Evolutionary conservation across 2,797 vertebrate genomes (phyloP).

Genomic region (Poeciliopsis paucimaculata): DNA sequence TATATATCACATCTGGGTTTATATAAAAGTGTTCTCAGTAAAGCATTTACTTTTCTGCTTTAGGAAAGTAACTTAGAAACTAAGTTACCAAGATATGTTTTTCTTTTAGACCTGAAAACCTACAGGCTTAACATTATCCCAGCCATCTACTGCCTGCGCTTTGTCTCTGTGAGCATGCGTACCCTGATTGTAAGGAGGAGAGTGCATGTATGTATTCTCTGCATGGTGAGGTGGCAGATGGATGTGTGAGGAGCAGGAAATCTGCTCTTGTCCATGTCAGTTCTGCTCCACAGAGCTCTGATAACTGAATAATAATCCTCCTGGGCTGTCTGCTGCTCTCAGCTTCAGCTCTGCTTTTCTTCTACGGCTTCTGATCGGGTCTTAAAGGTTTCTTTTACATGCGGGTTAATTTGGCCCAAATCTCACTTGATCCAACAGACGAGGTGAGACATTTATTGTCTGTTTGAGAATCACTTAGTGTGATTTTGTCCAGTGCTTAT

Average conservation of each 20-base stretch:
- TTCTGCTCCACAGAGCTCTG: slow-evolving; percentile 82
- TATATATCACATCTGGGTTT: neutral
- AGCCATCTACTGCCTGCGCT: neutral
- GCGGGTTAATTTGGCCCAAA: slow-evolving; percentile 54
- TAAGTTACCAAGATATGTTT: neutral
- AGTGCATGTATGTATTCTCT: slow-evolving; percentile 59
- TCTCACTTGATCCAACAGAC: slow-evolving; percentile 27
- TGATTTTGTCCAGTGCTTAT: slow-evolving; percentile 15
- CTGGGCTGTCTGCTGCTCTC: slow-evolving; percentile 64
- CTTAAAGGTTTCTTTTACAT: slow-evolving; percentile 47
- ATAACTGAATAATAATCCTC: slow-evolving; percentile 86
- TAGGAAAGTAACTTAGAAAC: neutral
- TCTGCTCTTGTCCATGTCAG: slow-evolving; percentile 85
- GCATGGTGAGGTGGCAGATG: slow-evolving; percentile 82
- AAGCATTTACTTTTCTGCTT: neutral
- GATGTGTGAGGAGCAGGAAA: slow-evolving; percentile 84
- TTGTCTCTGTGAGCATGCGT: slow-evolving; percentile 25
- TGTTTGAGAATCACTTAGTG: slow-evolving; percentile 15
- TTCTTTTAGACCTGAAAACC: neutral
- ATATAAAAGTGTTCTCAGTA: too few relatives aligned
- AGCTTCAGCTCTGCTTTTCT: slow-evolving; percentile 32
- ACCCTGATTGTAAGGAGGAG: slow-evolving; percentile 22
- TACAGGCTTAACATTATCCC: neutral
- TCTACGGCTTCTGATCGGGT: slow-evolving; percentile 52
- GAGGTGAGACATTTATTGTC: slow-evolving; percentile 27